phyloP scores from a whole-genome alignment of 2,797 vertebrate genomes.

The Anguilla pacifica region DNA sequence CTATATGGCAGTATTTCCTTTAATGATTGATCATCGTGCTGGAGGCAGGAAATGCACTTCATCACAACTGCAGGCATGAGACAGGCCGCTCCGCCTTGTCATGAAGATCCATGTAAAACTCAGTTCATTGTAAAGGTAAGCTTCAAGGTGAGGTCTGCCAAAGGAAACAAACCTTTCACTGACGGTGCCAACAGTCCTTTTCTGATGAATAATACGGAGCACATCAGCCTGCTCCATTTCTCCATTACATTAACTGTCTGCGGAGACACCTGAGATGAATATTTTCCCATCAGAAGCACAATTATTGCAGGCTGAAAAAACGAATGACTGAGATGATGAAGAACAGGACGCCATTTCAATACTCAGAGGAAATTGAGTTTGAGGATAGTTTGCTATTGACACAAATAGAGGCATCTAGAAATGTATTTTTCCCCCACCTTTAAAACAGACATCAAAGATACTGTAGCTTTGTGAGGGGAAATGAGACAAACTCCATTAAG shows the following conservation, averaged over 20 bases:
- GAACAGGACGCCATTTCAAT: not conserved
- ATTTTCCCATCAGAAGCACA: not conserved
- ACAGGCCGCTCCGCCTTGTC: not conserved
- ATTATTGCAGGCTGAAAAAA: not conserved
- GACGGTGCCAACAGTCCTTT: not conserved
- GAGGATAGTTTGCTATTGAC: not conserved
- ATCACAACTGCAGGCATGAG: not conserved
- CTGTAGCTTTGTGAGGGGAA: not conserved
- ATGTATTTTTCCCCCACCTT: not conserved
- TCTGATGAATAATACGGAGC: not conserved
- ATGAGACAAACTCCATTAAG: not conserved
- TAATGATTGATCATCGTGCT: not conserved
- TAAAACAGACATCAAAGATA: not conserved
- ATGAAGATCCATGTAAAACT: not conserved
- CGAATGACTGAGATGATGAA: slow-evolving; percentile 11
- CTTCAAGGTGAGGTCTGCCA: not conserved
- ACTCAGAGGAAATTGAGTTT: not conserved
- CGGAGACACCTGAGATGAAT: not conserved
- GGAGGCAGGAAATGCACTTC: not conserved
- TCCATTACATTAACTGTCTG: not conserved
- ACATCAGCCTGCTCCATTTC: not conserved
- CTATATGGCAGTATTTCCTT: not conserved
- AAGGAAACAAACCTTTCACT: not conserved
- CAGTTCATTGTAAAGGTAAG: not conserved
- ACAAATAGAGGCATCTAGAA: slow-evolving; percentile 6